Evolutionary conservation across 2,888 invertebrate genomes (phyloP), one percentile per base, ranked within the genome.

Genomic region (Callimorpha dominula): DNA sequence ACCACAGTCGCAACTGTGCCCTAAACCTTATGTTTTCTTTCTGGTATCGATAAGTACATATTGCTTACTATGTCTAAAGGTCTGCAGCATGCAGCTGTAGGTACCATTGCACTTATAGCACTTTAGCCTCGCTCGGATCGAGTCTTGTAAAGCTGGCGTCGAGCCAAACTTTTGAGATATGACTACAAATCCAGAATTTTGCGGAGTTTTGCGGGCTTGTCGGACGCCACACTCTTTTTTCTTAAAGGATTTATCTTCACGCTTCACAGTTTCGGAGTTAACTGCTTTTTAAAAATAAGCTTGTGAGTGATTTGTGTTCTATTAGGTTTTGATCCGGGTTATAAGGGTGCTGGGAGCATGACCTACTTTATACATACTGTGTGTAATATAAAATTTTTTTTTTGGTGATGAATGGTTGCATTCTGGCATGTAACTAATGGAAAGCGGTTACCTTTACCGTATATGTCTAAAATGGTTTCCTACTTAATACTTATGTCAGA

Each of bases 161-260:
- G 12, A 40, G 85, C 87, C 88, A 84, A 76, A 68, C 70, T 73
- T 79, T 80, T 84, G 83, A 87, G 85, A 84, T 87, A 88, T 79
- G 83, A 77, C 81, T 76, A 68, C 79, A 79, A 78, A 75, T 78
- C 78, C 79, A 79, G 76, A 81, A 74, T 81, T 82, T 78, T 81
- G 81, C 79, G 79, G 73, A 81, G 75, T 80, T 82, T 76, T 80
- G 80, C 77, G 81, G 82, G 74, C 80, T 71, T 81, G 76, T 79
- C 73, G 73, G 60, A 70, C 72, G 70, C 70, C 75, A 64, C 49
- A 68, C 65, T 70, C 77, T 78, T 79, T 57, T 82, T 78, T 78
- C 78, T 60, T 52, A 57, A 63, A 49, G 49, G 67, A 85, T 87
- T 85, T 85, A 87, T 87, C 85, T 82, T 83, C 76, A 81, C 79